Evolutionary conservation across 2,113 vertebrate genomes (phyloP).

Genomic region (Gambusia affinis): DNA sequence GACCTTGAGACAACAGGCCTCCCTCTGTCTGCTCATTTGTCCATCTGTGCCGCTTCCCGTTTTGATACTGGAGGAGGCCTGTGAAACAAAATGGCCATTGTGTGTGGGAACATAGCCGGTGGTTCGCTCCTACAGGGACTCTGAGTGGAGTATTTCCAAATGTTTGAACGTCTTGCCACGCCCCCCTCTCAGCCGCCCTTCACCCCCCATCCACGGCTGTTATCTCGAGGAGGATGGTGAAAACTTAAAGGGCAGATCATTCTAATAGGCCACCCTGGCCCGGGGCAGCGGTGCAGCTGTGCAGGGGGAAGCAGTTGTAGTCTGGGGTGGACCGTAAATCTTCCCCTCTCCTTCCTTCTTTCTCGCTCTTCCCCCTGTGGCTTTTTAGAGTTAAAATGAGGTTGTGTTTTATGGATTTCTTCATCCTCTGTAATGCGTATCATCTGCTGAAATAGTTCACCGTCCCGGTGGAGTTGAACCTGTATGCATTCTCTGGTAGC

Average conservation of each 20-base stretch:
- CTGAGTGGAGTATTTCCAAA: constrained; percentile 61
- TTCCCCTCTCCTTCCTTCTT: constrained; percentile 3
- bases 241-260: constrained; percentile 74
- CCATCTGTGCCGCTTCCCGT: constrained; percentile 56
- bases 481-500: constrained; percentile 1
- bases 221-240: constrained; percentile 74
- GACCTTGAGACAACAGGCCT: constrained; percentile 34
- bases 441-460: constrained; percentile 73
- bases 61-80: constrained; percentile 49
- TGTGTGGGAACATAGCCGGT: constrained; percentile 62
- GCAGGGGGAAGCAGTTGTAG: constrained; percentile 52
- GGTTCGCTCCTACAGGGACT: constrained; percentile 52
- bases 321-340: constrained; percentile 72
- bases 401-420: constrained; percentile 75
- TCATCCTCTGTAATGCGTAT: constrained; percentile 71
- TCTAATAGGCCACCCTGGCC: constrained; percentile 65
- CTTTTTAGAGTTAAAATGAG: constrained; percentile 60
- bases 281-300: constrained; percentile 71
- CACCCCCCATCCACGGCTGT: constrained; percentile 44
- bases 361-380: constrained; percentile 35
- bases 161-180: constrained; percentile 56
- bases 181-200: constrained; percentile 39
- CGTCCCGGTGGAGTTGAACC: constrained; percentile 51
- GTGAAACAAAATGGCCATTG: constrained; percentile 69
- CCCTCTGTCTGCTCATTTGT: constrained; percentile 36